Evolutionary conservation across 2,113 vertebrate genomes (phyloP).

Genomic region (Psophia crepitans): DNA sequence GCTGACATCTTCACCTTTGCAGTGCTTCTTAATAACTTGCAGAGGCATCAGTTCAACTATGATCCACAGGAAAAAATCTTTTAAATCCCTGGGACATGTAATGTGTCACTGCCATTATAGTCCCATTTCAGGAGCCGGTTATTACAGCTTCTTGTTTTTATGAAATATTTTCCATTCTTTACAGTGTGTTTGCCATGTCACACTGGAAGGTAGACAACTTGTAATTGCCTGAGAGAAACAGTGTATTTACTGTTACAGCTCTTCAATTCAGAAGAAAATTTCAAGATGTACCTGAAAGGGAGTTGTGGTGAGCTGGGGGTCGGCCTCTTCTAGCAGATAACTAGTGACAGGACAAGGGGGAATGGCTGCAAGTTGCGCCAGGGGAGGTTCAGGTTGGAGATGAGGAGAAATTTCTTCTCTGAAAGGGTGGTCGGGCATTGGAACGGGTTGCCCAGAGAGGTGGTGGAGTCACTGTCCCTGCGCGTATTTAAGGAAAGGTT

Average conservation of each 20-base stretch:
- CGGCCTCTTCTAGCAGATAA: too few species aligned
- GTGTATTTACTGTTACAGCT: not conserved
- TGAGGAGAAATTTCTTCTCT: too few species aligned
- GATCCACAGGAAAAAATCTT: not conserved
- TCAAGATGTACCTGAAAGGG: not conserved
- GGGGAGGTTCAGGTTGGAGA: too few species aligned
- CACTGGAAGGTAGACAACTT: not conserved
- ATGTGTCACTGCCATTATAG: not conserved
- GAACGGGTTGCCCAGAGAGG: too few species aligned
- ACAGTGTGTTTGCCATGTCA: not conserved
- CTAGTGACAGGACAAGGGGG: too few species aligned
- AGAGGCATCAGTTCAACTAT: not conserved
- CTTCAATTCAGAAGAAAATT: not conserved
- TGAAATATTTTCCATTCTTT: not conserved
- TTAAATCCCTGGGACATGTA: fast-evolving
- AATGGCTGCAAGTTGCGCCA: too few species aligned
- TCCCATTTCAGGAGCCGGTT: not conserved
- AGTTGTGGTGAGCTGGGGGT: too few species aligned
- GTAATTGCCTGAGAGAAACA: not conserved
- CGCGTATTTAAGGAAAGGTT: too few species aligned
- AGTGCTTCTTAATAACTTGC: not conserved
- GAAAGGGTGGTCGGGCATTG: too few species aligned
- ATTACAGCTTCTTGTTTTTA: not conserved
- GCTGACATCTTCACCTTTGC: not conserved
- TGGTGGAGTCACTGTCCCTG: too few species aligned